Evolutionary conservation across 2,888 invertebrate genomes (phyloP).

Genomic region (Alloscopus bannaensis): DNA sequence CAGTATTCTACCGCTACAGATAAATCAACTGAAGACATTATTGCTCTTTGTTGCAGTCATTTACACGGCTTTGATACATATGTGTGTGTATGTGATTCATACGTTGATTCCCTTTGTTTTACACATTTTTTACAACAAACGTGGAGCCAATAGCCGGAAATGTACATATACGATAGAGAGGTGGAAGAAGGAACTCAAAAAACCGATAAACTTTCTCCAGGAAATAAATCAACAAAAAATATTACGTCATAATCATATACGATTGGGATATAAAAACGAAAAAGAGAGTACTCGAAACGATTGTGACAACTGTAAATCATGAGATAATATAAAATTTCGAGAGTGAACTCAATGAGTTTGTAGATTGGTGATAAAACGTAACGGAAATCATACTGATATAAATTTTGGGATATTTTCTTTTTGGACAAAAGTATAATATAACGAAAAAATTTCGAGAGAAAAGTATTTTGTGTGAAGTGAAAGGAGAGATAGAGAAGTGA

Average conservation of each 20-base stretch:
- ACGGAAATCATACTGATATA: neutral
- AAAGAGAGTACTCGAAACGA: neutral
- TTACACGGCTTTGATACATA: too few relatives aligned
- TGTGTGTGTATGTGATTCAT: too few relatives aligned
- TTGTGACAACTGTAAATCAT: neutral
- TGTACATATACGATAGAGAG: too few relatives aligned
- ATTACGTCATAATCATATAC: too few relatives aligned
- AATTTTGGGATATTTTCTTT: neutral
- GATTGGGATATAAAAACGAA: slow-evolving; percentile 4
- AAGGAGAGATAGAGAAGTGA: slow-evolving; percentile 25
- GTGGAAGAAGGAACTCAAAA: slow-evolving; percentile 11
- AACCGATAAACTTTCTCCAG: slow-evolving; percentile 21
- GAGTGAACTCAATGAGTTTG: too few relatives aligned
- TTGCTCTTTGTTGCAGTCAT: too few relatives aligned
- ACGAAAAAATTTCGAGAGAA: neutral
- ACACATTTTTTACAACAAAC: too few relatives aligned
- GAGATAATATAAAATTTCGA: neutral
- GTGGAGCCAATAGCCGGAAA: slow-evolving; percentile 65
- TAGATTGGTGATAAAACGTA: too few relatives aligned
- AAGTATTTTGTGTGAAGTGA: neutral
- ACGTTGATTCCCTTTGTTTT: too few relatives aligned
- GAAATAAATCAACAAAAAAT: slow-evolving; percentile 18
- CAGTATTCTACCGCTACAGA: too few relatives aligned
- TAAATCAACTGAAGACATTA: too few relatives aligned
- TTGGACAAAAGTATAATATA: neutral